Base-by-base conservation (phyloP, 2,113 vertebrate species). In the Arizona elegans region DNA sequence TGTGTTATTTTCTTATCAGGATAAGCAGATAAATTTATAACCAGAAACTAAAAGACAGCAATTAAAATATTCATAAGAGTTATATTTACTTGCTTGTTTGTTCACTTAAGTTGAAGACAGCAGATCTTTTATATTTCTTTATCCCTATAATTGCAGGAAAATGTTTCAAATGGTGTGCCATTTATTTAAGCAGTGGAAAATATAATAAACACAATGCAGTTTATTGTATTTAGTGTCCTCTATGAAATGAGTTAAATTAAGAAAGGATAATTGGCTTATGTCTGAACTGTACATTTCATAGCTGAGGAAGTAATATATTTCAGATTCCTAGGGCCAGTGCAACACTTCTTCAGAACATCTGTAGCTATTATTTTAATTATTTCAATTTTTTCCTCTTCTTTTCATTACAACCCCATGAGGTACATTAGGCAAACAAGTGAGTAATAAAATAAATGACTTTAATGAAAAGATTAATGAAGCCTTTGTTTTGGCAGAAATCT, bases 1-100 rank as follows among this genome's bases (percentile, higher is more conserved):
- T 23, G 10, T 23, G 93, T 89, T 7, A 52, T 47, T 92, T 75
- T 90, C 43, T 10, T 19, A 23, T 0, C 43, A 29, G 54, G 94
- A n/a, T 92, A 93, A 95, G 93, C 2, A 0, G 29, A 5, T 75
- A 93, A 92, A 91, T 17, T 92, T 87, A 93, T 93, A 95, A 54
- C 3, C 75, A 93, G 56, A 24, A 92, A 91, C 12, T 56, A 58
- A 52, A 90, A 55, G 91, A 91, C 56, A 93, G 19, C 29, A 90
- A 93, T 90, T 93, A 91, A 96, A 93, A 0, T 33, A 23, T 91
- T 88, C 43, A 1, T 2, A 52, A 62, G 53, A 70, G 3, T 88
- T 26, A 52, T 19, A 87, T 92, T 3, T 93, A 21, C 91, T 92
- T 91, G 93, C 55, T 17, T 94, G 0, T 52, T 90, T 59, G 53